Percentiles rank a stretch among this genome's conserved stretches.
Conservation (phyloP, 2,888 invertebrate genomes). For the Hyppa rectilinea region DNA sequence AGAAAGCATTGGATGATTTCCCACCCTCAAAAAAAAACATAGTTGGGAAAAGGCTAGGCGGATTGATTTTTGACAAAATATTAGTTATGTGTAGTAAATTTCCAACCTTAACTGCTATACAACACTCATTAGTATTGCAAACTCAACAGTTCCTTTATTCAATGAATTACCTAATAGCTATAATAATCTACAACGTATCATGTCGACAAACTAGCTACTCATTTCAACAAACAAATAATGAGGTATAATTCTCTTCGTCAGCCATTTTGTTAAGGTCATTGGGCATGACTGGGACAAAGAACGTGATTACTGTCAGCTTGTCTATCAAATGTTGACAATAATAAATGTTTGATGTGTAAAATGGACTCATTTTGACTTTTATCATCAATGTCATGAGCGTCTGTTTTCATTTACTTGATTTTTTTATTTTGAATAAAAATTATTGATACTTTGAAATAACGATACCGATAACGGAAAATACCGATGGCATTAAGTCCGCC, state of each 20-base stretch:
- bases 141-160: neutral
- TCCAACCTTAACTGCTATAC: no score
- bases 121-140: neutral
- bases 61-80: no score
- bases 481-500: no score
- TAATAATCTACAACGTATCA: conserved; percentile 5
- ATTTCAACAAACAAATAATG: conserved; percentile 35
- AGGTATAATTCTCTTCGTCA: conserved; percentile 37
- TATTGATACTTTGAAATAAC: no score
- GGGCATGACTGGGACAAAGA: conserved; percentile 36
- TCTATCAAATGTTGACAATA: conserved; percentile 16
- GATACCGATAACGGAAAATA: no score
- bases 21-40: no score
- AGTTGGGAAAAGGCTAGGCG: no score
- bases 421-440: no score
- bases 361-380: neutral
- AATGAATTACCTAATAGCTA: neutral
- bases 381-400: neutral
- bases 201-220: neutral
- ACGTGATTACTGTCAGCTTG: neutral
- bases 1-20: no score
- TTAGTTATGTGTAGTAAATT: no score
- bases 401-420: neutral
- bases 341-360: conserved; percentile 6
- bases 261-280: conserved; percentile 28